Percentiles rank a stretch among this genome's conserved stretches.
These are phyloP conservation scores for Sialis fuliginosa DNA, from an alignment of 2,888 invertebrate species.

Conservation along the genomic window DNA sequence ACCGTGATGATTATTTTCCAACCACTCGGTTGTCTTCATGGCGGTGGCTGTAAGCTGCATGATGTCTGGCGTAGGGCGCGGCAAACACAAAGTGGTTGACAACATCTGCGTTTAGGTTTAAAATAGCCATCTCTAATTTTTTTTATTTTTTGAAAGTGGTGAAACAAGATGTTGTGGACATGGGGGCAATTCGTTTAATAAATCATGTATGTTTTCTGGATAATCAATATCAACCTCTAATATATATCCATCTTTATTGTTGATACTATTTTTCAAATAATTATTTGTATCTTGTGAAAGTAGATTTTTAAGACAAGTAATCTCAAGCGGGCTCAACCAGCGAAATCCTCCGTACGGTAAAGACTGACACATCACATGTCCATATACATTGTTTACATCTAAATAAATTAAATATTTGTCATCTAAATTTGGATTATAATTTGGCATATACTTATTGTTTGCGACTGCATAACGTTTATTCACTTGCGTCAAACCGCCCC, in stretches of 20 bases:
- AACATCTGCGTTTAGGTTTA: no score
- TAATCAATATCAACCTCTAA: slow-evolving; percentile 25
- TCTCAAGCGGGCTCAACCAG: slow-evolving; percentile 12
- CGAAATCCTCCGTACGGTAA: slow-evolving; percentile 15
- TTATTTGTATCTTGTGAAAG: no score
- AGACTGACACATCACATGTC: slow-evolving; percentile 12
- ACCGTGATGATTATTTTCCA: no score
- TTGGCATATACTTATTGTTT: slow-evolving; percentile 18
- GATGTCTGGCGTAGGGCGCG: no score
- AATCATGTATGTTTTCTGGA: slow-evolving; percentile 18
- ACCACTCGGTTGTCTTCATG: no score
- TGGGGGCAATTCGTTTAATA: slow-evolving; percentile 17
- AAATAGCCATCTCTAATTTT: no score
- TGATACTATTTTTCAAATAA: no score
- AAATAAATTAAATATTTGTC: slow-evolving; percentile 14
- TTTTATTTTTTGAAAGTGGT: slow-evolving; percentile 7
- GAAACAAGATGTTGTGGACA: slow-evolving; percentile 12
- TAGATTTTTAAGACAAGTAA: slow-evolving; percentile 1
- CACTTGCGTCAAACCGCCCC: slow-evolving; percentile 17
- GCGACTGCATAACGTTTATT: slow-evolving; percentile 15
- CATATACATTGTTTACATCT: slow-evolving; percentile 17
- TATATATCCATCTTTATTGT: slow-evolving; percentile 17
- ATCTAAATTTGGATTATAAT: slow-evolving; percentile 13
- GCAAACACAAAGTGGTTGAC: no score
- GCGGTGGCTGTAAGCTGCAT: no score